Percentiles rank a stretch among this genome's conserved stretches.
phyloP scores from a whole-genome alignment of 2,888 invertebrate species.

The Agrochola macilenta region DNA sequence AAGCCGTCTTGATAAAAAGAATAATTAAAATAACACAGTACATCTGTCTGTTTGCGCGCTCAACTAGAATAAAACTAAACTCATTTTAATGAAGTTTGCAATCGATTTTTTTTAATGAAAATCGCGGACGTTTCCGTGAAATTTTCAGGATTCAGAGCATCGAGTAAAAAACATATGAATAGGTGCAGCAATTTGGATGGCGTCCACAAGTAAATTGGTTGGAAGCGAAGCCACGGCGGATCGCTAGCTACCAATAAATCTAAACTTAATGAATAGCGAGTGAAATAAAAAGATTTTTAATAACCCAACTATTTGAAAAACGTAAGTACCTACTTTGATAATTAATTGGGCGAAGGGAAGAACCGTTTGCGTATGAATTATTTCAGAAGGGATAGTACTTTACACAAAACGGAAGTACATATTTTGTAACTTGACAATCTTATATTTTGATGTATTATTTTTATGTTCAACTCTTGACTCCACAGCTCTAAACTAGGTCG shows the following conservation, averaged over 20 bases:
- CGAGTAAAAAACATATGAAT: slow-evolving; percentile 36
- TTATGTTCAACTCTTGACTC: not conserved
- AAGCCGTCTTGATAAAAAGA: slow-evolving; percentile 10
- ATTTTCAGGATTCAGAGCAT: slow-evolving; percentile 23
- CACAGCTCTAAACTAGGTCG: not conserved
- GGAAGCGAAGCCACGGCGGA: slow-evolving; percentile 20
- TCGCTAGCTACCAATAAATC: slow-evolving; percentile 53
- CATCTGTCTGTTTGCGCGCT: slow-evolving; percentile 23
- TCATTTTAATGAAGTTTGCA: slow-evolving; percentile 7
- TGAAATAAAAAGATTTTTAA: slow-evolving; percentile 53
- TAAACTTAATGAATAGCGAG: slow-evolving; percentile 55
- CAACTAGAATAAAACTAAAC: slow-evolving; percentile 9
- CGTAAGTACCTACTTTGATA: slow-evolving; percentile 32
- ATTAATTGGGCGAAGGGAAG: slow-evolving; percentile 53
- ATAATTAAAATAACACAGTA: slow-evolving; percentile 20
- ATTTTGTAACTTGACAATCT: not conserved
- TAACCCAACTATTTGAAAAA: slow-evolving; percentile 59
- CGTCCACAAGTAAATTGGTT: slow-evolving; percentile 47
- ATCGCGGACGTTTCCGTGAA: slow-evolving; percentile 9
- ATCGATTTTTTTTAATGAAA: not conserved
- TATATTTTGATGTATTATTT: not conserved
- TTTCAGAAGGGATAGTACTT: not conserved
- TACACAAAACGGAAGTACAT: not conserved
- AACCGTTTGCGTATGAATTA: slow-evolving; percentile 22
- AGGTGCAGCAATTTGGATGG: slow-evolving; percentile 40